These are phyloP conservation scores for Corynorhinus townsendii DNA, from an alignment of 2,113 vertebrate species.

Conservation along the genomic window DNA sequence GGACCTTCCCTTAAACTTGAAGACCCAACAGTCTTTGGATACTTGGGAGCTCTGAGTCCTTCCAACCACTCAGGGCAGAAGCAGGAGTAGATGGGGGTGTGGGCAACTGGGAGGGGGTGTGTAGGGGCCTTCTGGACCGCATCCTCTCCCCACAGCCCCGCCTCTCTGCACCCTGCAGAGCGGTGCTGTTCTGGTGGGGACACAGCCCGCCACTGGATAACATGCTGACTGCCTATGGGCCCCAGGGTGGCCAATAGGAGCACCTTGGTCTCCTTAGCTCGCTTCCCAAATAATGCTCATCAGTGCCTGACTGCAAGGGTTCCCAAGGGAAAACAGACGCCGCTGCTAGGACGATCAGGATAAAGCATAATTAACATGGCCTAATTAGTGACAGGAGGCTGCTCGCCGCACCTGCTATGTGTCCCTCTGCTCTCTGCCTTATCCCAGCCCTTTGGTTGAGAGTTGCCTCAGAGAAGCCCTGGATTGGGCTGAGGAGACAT, in stretches of 20 bases:
- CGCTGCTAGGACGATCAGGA: not conserved
- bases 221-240: accelerated
- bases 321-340: not conserved
- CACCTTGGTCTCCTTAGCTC: not conserved
- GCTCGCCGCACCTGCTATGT: not conserved
- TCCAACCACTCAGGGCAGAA: not conserved
- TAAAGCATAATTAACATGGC: not conserved
- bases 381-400: constrained; percentile 17
- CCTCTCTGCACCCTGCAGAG: not conserved
- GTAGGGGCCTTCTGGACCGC: not conserved
- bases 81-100: not conserved
- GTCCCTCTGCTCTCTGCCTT: not conserved
- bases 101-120: not conserved
- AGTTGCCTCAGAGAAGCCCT: constrained; percentile 54
- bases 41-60: not conserved
- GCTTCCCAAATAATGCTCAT: not conserved
- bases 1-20: not conserved
- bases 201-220: not conserved
- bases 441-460: constrained; percentile 17
- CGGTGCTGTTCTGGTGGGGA: accelerated
- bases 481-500: constrained; percentile 67
- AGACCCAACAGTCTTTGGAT: not conserved
- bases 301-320: not conserved
- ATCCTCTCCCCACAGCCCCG: not conserved
- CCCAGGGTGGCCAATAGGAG: not conserved